Base-by-base conservation (phyloP, 2,888 invertebrate genomes). In the Linyphia triangularis region DNA sequence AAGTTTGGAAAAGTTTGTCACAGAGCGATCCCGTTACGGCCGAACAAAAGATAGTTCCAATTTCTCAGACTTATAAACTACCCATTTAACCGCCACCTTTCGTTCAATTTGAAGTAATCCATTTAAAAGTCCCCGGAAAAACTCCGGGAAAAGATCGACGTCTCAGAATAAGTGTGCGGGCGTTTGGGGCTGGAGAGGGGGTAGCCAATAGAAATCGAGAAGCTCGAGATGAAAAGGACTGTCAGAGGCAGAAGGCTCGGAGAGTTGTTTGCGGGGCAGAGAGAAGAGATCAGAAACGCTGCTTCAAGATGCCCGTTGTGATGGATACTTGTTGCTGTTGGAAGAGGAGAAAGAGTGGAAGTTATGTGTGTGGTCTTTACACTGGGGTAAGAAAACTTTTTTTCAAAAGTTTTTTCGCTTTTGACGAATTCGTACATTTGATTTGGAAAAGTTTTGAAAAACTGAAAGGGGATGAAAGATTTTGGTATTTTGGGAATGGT, bases 291-390 rank as follows among this genome's bases (percentile, higher is more conserved):
- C 67, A 65, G 13, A 59, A 59, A 57, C 2, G 37, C 5, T 13
- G 13, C 28, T 73, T 30, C 63, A 67, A 75, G 26, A 85, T 85
- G 84, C 84, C 84, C 9, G 59, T 57, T 43, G 72, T 72, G 5
- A 59, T 75, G 40, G 78, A 78, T 85, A 78, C 85, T 78, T 85
- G 85, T 78, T 85, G 85, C 85, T 85, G 85, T 5, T 85, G 85
- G 85, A 94, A 95, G 85, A 95, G 96, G 70, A 94, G 96, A 9
- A 95, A 96, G 59, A 94, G 94, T 91, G 96, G 96, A 33, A 95
- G 96, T 92, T 96, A 95, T 92, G 96, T 95, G 33, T 95, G 96
- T 89, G 96, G 95, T 2, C 91, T 95, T 90, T 96, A 96, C 92
- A 95, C 96, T 0, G 93, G 95, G 94, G 96, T 96, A 57, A 72